Base-by-base conservation (phyloP, 2,888 invertebrate species). In the Cenopis cana region DNA sequence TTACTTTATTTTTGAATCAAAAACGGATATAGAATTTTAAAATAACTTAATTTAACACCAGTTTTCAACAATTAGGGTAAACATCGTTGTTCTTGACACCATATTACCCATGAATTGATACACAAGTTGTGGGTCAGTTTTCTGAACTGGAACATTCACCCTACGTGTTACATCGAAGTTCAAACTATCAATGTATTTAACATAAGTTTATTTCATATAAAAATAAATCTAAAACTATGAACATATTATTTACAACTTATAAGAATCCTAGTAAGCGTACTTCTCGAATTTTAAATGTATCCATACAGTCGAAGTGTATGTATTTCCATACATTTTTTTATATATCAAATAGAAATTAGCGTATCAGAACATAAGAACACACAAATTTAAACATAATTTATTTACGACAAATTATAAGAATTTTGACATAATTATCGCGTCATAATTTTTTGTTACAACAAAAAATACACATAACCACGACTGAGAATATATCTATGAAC, bases 241-340 rank as follows among this genome's bases (percentile, higher is more conserved):
- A 66, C 65, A 66, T 60, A 33, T 17, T 71, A 71, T 71, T 38
- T 71, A 71, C 71, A 71, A 61, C 61, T 71, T 71, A 71, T 55
- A 24, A 50, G 55, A 67, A 62, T 50, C 49, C 66, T 73, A 73
- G 65, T 73, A 73, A 73, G 73, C 73, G 73, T 73, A 73, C 69
- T 69, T 73, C 65, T 69, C 69, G 65, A 69, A 69, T 66, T 56
- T 67, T 55, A 2, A 64, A 55, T 46, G 20, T 17, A 61, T 67
- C 56, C 36, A 17, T 14, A 36, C 49, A 50, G 55, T 56, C 60
- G 54, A 70, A 70, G 54, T 71, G 10, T 18, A 66, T 24, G 55
- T 46, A 49, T 52, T 36, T 65, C 17, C 24, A 50, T 24, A n/a
- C 18, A 20, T 20, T 49, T n/a, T 49, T 36, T 50, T 49, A 36